These are phyloP conservation scores for Pangasius sanitwongsei DNA, from an alignment of 2,797 vertebrate genomes.

Conservation along the genomic window DNA sequence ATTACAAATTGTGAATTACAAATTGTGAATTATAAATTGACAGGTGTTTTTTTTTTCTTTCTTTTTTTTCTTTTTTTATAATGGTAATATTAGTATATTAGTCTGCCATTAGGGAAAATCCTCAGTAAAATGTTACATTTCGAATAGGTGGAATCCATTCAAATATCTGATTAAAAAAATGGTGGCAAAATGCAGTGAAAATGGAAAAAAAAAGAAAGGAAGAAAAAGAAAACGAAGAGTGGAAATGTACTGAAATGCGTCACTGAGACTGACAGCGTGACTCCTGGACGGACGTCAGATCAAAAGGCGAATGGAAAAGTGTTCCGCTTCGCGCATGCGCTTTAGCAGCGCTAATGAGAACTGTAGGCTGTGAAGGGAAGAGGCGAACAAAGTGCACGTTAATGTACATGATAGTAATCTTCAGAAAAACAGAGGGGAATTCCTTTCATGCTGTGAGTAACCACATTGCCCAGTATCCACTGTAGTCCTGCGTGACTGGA, in stretches of 20 bases:
- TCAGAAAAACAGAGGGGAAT: slow-evolving; percentile 28
- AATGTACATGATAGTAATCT: slow-evolving; percentile 22
- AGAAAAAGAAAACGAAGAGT: not conserved
- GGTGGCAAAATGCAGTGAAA: not conserved
- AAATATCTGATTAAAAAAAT: not conserved
- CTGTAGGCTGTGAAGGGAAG: slow-evolving; percentile 18
- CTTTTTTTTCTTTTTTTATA: not conserved
- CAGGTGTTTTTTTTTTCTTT: not conserved
- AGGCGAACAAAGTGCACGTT: slow-evolving; percentile 13
- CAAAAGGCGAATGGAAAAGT: slow-evolving; percentile 30
- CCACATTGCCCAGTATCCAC: slow-evolving; percentile 11
- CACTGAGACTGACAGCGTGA: slow-evolving; percentile 1
- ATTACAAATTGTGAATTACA: too few species aligned
- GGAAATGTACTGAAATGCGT: slow-evolving; percentile 31
- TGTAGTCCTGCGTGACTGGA: slow-evolving; percentile 3
- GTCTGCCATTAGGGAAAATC: not conserved
- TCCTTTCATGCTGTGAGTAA: slow-evolving; percentile 10
- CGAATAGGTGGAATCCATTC: not conserved
- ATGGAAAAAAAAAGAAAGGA: not conserved
- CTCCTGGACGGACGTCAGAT: slow-evolving; percentile 35
- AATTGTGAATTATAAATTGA: not conserved
- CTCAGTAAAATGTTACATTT: not conserved
- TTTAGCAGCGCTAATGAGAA: slow-evolving; percentile 18
- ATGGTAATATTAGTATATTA: not conserved
- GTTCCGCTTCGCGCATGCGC: slow-evolving; percentile 8